Evolutionary conservation across 2,797 vertebrate species (phyloP), one percentile per base, ranked within the genome.

Genomic region (Podarcis siculus): DNA sequence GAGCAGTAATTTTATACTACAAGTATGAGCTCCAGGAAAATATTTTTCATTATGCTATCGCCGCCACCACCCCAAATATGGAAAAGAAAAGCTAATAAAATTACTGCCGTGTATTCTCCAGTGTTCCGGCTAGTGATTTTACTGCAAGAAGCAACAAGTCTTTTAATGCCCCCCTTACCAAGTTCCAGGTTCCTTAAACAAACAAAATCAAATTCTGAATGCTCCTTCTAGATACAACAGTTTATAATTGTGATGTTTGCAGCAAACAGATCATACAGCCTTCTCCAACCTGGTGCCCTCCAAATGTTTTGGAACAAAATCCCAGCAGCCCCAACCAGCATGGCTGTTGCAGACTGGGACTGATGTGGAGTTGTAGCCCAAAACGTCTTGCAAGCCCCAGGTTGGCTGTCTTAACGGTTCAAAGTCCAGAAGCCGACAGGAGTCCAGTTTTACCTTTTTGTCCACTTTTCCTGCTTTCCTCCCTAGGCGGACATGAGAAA

Each of bases 61-160:
- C 72, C 35, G 6, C 27, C 37, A 83, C 0, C 49, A 69, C n/a
- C 81, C 0, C 32, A 42, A 39, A 90, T 84, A 87, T 85, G 90
- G 72, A 93, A 93, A 94, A 94, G 81, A 93, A 91, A 95, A 94
- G 88, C 85, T 45, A 71, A 90, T 92, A 95, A 3, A 0, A 93
- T 93, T 86, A 39, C 82, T 87, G 91, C 89, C 91, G 92, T 87
- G 82, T 13, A 58, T 21, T 82, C 72, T 72, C 42, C n/a, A 13
- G 80, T 37, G 80, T 67, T 77, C 73, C 49, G 25, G 49, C 72
- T 37, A 67, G 15, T 27, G 72, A 77, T 83, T 82, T 55, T 30
- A 67, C 21, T 49, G n/a, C 39, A 35, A 87, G 61, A 35, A 58
- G 19, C n/a, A 27, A 71, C 10, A 75, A 81, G 49, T 5, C 25